Evolutionary conservation across 2,797 vertebrate species (phyloP).

Genomic region (Lycodopsis pacificus): DNA sequence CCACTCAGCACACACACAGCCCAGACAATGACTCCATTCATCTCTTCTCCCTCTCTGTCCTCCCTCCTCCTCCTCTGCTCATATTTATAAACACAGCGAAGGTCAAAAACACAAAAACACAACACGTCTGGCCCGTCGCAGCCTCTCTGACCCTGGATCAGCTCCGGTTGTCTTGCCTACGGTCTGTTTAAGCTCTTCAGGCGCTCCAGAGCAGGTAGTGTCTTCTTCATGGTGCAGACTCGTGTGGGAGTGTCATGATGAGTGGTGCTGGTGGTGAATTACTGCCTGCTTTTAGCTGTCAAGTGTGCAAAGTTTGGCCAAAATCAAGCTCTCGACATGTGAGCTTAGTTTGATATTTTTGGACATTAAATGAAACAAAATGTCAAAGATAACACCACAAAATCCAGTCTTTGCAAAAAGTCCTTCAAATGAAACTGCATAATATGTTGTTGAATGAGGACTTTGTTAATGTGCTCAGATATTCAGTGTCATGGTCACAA

Average conservation of each 20-base stretch:
- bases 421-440: no score
- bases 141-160: slow-evolving; percentile 42
- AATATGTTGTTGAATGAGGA: background rate
- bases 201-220: background rate
- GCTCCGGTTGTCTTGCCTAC: background rate
- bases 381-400: no score
- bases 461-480: background rate
- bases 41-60: slow-evolving; percentile 16
- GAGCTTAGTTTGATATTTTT: background rate
- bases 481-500: background rate
- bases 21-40: slow-evolving; percentile 68
- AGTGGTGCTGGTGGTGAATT: background rate
- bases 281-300: slow-evolving; percentile 21
- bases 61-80: slow-evolving; percentile 17
- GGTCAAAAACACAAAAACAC: slow-evolving; percentile 43
- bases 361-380: background rate
- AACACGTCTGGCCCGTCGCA: slow-evolving; percentile 1
- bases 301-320: background rate
- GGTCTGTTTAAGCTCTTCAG: slow-evolving; percentile 4
- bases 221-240: background rate
- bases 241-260: slow-evolving; percentile 49
- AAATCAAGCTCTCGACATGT: slow-evolving; percentile 3
- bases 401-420: no score
- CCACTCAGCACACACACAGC: background rate
- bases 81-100: slow-evolving; percentile 37